Base-by-base conservation (phyloP, 1,140 invertebrate genomes). In the Myzus persicae region DNA sequence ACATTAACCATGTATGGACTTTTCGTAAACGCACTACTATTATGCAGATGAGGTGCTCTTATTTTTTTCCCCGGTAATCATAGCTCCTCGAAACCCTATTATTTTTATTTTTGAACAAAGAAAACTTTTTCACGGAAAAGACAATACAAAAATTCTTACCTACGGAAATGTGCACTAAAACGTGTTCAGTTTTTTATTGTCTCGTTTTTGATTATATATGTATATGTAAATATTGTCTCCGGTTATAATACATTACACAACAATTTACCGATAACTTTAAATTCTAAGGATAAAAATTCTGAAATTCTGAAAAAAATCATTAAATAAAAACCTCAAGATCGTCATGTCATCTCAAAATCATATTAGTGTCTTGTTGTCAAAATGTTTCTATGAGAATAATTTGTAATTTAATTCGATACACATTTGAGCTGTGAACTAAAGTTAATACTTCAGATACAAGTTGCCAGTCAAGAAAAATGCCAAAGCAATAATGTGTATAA, bases 1-100 rank as follows among this genome's bases (percentile, higher is more conserved):
- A 76, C 59, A 67, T 44, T 91, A 44, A 40, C 59, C 54, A 38
- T 40, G 89, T 42, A 51, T 90, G 51, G 48, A 90, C 89, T 84
- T 84, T 84, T 40, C 24, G 1, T 11, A 42, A 84, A 42, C 8
- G 82, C 38, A 40, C 22, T 8, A 36, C 85, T 46, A 46, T 87
- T 87, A 44, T 46, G 36, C 22, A 9, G 38, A 82, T 18, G 59
- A n/a, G 22, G 38, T 42, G 40, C 22, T 84, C 42, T 24, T 84
- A 11, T 84, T 1, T 40, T 84, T 26, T 84, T 84, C 4, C 8
- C 82, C 24, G 82, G 9, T 24, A 84, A 84, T 84, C 40, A 84
- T 31, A 84, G 24, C 82, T 84, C 9, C 8, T 40, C 6, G 59
- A n/a, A n/a, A n/a, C n/a, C 59, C n/a, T 76, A 76, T 76, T 76